Percentiles rank a stretch among this genome's conserved stretches.
phyloP scores from a whole-genome alignment of 2,797 vertebrate genomes.

The Coilia nasus region DNA sequence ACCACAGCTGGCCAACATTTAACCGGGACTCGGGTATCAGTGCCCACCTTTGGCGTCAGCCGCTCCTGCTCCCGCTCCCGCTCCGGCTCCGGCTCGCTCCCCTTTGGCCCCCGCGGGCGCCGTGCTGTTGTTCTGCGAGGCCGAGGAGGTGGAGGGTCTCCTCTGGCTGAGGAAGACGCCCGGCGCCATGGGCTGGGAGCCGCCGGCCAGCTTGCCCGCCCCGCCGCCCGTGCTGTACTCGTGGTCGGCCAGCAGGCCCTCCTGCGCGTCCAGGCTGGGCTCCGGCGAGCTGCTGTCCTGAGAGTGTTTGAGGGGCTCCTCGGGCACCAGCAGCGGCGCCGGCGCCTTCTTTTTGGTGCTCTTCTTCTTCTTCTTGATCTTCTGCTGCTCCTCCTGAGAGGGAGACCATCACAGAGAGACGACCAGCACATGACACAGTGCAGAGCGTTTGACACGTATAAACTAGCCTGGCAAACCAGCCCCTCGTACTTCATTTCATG shows the following conservation, averaged over 20 bases:
- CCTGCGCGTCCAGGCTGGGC: slow-evolving; percentile 83
- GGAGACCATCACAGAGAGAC: neutral
- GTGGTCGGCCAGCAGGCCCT: slow-evolving; percentile 88
- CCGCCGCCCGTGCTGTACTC: slow-evolving; percentile 81
- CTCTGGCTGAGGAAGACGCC: slow-evolving; percentile 94
- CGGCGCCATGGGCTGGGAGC: slow-evolving; percentile 91
- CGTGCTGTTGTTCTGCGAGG: slow-evolving; percentile 85
- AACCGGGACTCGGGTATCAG: neutral
- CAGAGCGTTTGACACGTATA: neutral
- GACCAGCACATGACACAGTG: neutral
- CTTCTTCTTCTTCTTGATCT: slow-evolving; percentile 96
- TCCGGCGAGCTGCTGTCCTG: slow-evolving; percentile 93
- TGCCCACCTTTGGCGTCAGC: slow-evolving; percentile 78
- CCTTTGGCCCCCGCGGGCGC: slow-evolving; percentile 54
- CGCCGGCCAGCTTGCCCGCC: slow-evolving; percentile 78
- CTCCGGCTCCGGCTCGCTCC: slow-evolving; percentile 41
- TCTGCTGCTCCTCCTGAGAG: slow-evolving; percentile 90
- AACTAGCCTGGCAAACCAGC: too few relatives aligned
- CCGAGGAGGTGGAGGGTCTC: slow-evolving; percentile 86
- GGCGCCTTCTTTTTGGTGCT: slow-evolving; percentile 89
- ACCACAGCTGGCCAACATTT: too few relatives aligned
- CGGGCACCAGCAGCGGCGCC: slow-evolving; percentile 59
- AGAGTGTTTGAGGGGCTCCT: slow-evolving; percentile 81
- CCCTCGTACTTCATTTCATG: too few relatives aligned
- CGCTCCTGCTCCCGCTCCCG: slow-evolving; percentile 30